Base-by-base conservation (phyloP, 2,888 invertebrate genomes). In the Epicampocera succincta region DNA sequence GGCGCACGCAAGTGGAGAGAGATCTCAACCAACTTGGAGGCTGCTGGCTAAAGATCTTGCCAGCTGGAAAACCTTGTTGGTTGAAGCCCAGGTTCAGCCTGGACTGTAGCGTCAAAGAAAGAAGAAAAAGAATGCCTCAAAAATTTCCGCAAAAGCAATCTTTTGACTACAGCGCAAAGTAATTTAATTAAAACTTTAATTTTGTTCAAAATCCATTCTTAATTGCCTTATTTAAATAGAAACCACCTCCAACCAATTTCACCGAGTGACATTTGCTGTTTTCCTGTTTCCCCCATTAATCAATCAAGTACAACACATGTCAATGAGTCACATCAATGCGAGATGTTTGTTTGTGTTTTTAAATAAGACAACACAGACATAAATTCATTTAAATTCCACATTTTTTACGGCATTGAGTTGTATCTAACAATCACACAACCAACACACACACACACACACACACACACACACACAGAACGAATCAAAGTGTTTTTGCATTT, bases 261-360 rank as follows among this genome's bases (percentile, higher is more conserved):
- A 19, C n/a, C 25, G 15, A 48, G 13, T n/a, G 48, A 56, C 15
- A 58, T 48, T 66, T 68, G 1, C 3, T 66, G 25, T 65, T 58
- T 46, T 21, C 38, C 73, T 46, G 44, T 40, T 79, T 46, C 29
- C 44, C 50, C 66, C 54, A 76, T 73, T 76, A 63, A 71, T 75
- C 72, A 76, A 73, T 79, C 75, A 80, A 56, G 76, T 17, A 84
- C 85, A 85, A 79, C 84, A 84, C 78, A 83, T 85, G 85, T 83
- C 84, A 84, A 78, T 78, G 79, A 84, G 79, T 80, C 83, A 77
- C 69, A 76, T 54, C 69, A 69, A 61, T 76, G 52, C 61, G 52
- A 69, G 25, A 60, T 61, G 66, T 66, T 56, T 79, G 78, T 71
- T 73, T 84, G 78, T 61, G 73, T 71, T 76, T 80, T 84, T 80